Evolutionary conservation across 1,140 invertebrate species (phyloP), one percentile per base, ranked within the genome.

Genomic region (Leptestheria dahalacensis): DNA sequence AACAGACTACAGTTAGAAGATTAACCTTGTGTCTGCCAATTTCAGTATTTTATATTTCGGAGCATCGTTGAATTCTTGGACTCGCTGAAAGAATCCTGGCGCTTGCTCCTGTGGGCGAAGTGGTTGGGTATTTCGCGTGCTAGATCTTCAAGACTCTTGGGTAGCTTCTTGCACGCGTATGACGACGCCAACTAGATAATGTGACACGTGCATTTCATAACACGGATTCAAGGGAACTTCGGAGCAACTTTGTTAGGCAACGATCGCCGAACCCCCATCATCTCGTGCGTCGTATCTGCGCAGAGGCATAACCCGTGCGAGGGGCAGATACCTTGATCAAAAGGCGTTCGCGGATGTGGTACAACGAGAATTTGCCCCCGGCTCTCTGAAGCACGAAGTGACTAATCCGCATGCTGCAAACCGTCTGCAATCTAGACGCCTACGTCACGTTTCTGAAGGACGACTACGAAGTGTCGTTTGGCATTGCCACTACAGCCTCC

Each of bases 71-170:
- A 56, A 56, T 12, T 28, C 54, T 33, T 56, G 6, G 29, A 56
- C 25, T 56, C 33, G n/a, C 25, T 56, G 33, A 28, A 1, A n/a
- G 54, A 1, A 26, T 28, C 25, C n/a, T 23, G 54, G 1, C 54
- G 54, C 29, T 56, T 56, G 24, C 21, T 20, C 23, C 54, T 56
- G 54, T 56, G 54, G 2, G 18, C n/a, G 54, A 56, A 56, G 25
- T 56, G 54, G 4, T 56, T 56, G 18, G 24, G 33, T 9, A 56
- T 1, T 12, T 20, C 33, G 12, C 54, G 20, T 15, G 24, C 24
- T 26, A 56, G 20, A 56, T 20, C 54, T 56, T 1, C 54, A n/a
- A 56, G 54, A 56, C 54, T 56, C 6, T 56, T 56, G 1, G 54
- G 2, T 1, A 56, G 54, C 33, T 56, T 56, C 29, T 56, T 1